Evolutionary conservation across 2,888 invertebrate species (phyloP), one percentile per base, ranked within the genome.

Genomic region (Pedicia rivosa): DNA sequence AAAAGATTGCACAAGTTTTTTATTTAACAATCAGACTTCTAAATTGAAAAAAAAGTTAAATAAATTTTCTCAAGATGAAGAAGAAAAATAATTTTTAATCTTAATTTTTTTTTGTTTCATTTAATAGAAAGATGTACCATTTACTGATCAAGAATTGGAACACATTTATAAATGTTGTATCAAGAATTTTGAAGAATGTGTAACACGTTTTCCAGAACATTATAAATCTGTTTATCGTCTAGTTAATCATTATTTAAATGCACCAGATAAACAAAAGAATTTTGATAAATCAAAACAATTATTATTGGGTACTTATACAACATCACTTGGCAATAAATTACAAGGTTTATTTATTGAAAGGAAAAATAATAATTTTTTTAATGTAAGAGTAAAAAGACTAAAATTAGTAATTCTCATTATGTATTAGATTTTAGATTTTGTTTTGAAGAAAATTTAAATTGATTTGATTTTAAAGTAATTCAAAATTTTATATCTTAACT

Each of bases 221-320:
- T 92, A 91, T 57, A 94, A 94, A 62, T 84, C 91, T 0, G 68
- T 90, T 36, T 92, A 90, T 57, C 72, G 91, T 45, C 63, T 94
- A 35, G 80, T 87, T 2, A 77, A 87, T 55, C 78, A 84, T 50
- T 88, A 79, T 57, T 79, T 79, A 53, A 73, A 78, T 48, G 76
- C 74, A 35, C 62, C 64, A 19, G 75, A 74, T 51, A 66, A 68
- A 38, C 69, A 74, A 30, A 75, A 73, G 50, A 72, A 81, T 51
- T 66, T 77, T 17, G 67, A 67, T 38, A 73, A 75, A 52, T 79
- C 79, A 49, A 70, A 74, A 46, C 76, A 81, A 50, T 62, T 84
- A 2, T 64, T 86, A 50, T 52, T 84, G 24, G 72, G 74, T 1
- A 75, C 70, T 41, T 80, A 79, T 46, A 69, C 66, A 36, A 74